phyloP scores from a whole-genome alignment of 2,113 vertebrate genomes.

The Psephotus haematonotus region DNA sequence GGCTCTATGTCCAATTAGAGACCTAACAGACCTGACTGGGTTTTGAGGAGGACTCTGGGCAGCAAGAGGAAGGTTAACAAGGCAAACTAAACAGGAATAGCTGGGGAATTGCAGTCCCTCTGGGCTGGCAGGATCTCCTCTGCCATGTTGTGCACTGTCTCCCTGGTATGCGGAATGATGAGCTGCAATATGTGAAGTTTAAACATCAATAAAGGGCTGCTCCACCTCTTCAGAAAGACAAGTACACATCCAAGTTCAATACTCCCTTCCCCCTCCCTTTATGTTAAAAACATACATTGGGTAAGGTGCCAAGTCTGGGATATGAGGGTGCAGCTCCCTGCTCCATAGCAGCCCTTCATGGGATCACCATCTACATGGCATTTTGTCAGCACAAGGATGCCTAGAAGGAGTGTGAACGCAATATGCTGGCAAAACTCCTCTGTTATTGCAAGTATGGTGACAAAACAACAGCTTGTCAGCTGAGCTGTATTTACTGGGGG shows the following conservation, averaged over 20 bases:
- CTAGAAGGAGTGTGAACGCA: neutral
- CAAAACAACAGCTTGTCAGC: neutral
- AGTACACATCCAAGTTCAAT: neutral
- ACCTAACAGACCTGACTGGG: neutral
- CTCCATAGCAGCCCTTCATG: neutral
- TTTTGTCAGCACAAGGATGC: neutral
- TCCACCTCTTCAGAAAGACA: neutral
- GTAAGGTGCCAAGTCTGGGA: neutral
- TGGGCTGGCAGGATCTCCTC: neutral
- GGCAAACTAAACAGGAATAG: neutral
- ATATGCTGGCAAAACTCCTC: neutral
- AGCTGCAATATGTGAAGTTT: neutral
- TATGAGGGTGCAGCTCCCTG: neutral
- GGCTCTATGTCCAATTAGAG: neutral
- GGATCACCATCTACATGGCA: neutral
- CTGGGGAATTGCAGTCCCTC: accelerated
- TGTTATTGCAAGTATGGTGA: neutral
- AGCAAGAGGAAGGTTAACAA: neutral
- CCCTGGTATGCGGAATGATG: neutral
- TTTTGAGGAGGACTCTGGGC: neutral
- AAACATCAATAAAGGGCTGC: neutral
- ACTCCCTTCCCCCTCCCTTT: neutral
- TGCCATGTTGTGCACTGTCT: neutral
- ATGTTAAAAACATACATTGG: neutral
- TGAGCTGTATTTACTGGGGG: neutral